Evolutionary conservation across 2,888 invertebrate species (phyloP).

Genomic region (Pemphredon lugubris): DNA sequence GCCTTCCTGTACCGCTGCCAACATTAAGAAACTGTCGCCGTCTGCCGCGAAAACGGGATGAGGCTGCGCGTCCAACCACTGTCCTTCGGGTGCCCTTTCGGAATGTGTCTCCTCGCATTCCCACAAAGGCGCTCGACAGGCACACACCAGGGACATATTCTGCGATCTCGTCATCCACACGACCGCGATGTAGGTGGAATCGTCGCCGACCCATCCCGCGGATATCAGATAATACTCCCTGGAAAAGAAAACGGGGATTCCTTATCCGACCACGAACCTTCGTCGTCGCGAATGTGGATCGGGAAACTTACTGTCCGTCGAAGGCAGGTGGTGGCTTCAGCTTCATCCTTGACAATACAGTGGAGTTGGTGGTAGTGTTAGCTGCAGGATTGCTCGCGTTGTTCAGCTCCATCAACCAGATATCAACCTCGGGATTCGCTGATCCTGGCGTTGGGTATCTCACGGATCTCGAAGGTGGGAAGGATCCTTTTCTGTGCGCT

Average conservation of each 20-base stretch:
- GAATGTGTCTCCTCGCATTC: slow-evolving; percentile 93
- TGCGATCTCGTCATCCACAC: slow-evolving; percentile 97
- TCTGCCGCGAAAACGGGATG: slow-evolving; percentile 92
- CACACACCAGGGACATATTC: slow-evolving; percentile 93
- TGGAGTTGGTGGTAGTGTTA: slow-evolving; percentile 50
- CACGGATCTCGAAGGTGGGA: slow-evolving; percentile 90
- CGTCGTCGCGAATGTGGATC: not conserved
- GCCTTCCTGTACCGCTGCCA: slow-evolving; percentile 92
- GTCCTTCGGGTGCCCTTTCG: slow-evolving; percentile 91
- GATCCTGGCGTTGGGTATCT: slow-evolving; percentile 95
- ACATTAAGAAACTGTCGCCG: slow-evolving; percentile 91
- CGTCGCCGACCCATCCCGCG: slow-evolving; percentile 93
- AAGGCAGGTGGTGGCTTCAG: slow-evolving; percentile 87
- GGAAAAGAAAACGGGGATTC: slow-evolving; percentile 69
- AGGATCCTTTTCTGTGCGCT: slow-evolving; percentile 84
- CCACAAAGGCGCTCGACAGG: slow-evolving; percentile 92
- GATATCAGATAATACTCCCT: slow-evolving; percentile 96
- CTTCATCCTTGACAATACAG: slow-evolving; percentile 28
- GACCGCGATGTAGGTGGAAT: slow-evolving; percentile 90
- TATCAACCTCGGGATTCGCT: slow-evolving; percentile 91
- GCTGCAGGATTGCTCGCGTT: slow-evolving; percentile 83
- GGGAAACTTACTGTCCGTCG: slow-evolving; percentile 88
- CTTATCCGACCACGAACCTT: too few species aligned
- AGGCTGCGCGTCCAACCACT: slow-evolving; percentile 93
- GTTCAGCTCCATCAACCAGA: slow-evolving; percentile 90